Base-by-base conservation (phyloP, 2,888 invertebrate genomes). In the Euspilapteryx auroguttella region DNA sequence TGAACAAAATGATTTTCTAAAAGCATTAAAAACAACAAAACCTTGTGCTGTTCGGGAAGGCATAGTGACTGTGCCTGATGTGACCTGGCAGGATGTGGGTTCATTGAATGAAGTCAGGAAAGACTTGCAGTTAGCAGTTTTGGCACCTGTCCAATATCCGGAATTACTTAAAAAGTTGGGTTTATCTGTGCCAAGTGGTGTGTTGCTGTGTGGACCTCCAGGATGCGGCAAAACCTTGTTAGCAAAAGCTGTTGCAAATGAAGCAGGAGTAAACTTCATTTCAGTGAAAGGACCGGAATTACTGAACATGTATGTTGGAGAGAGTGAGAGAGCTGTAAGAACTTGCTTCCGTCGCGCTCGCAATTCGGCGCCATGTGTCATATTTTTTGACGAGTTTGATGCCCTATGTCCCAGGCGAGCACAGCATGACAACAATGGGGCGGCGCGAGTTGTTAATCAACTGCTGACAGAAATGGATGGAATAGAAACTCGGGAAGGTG, bases 391-490 rank as follows among this genome's bases (percentile, higher is more conserved):
- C 54, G 99, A 99, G 66, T 81, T 99, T 37, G 99, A 99, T 61
- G 91, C 98, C 0, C 61, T 99, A 15, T 97, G 96, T 54, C 95
- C 97, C 0, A 86, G 89, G 44, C 79, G 98, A 47, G 86, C 88
- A 4, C 87, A 89, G 23, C 82, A 83, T 34, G 85, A 75, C 27
- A 49, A 83, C 65, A 83, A 84, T 42, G 86, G 87, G 2, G 83
- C 88, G 0, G 85, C 87, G 0, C 81, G 97, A 15, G 92, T 99
- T 9, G 97, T 99, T 0, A 99, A 97, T 59, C 97, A 98, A 62
- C 76, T 99, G 59, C 69, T 99, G 27, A 97, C 97, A 0, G 98
- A 99, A 79, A 96, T 99, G 97, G 98, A 99, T 53, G 98, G 98
- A 3, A 83, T 98, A 22, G 93, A 94, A 54, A 85, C 85, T 14